phyloP scores from a whole-genome alignment of 2,113 vertebrate species.

The Tringa solitaria region DNA sequence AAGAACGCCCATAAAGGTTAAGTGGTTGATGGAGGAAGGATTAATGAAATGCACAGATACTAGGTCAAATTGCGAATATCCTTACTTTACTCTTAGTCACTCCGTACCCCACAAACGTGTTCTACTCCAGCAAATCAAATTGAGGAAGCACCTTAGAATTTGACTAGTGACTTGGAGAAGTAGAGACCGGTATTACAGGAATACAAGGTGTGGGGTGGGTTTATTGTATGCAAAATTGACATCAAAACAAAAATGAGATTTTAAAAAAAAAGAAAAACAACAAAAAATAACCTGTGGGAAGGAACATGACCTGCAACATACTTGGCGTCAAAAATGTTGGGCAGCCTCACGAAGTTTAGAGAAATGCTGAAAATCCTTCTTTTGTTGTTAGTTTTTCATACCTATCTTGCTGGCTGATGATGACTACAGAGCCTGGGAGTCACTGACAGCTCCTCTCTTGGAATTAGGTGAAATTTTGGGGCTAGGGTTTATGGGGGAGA shows the following conservation, averaged over 20 bases:
- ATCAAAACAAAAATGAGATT: neutral
- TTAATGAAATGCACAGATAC: conserved; percentile 60
- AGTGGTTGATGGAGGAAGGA: conserved; percentile 53
- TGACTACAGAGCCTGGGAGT: neutral
- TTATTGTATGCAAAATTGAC: neutral
- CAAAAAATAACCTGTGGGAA: neutral
- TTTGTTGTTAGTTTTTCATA: neutral
- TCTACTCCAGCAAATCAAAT: neutral
- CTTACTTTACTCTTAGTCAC: neutral
- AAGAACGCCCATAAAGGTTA: conserved; percentile 39
- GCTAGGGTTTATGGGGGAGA: neutral
- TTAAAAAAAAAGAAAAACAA: neutral
- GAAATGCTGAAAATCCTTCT: neutral
- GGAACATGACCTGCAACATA: neutral
- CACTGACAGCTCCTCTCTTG: neutral
- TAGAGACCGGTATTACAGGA: neutral
- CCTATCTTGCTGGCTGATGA: neutral
- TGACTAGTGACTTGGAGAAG: neutral
- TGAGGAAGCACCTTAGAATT: neutral
- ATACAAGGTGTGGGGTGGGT: neutral
- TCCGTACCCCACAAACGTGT: neutral
- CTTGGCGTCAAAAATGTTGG: neutral
- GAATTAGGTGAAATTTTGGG: neutral
- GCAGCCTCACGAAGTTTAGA: neutral
- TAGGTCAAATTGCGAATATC: conserved; percentile 36